These are phyloP conservation scores for Morinoia aosen DNA, from an alignment of 2,888 invertebrate genomes.

Conservation along the genomic window DNA sequence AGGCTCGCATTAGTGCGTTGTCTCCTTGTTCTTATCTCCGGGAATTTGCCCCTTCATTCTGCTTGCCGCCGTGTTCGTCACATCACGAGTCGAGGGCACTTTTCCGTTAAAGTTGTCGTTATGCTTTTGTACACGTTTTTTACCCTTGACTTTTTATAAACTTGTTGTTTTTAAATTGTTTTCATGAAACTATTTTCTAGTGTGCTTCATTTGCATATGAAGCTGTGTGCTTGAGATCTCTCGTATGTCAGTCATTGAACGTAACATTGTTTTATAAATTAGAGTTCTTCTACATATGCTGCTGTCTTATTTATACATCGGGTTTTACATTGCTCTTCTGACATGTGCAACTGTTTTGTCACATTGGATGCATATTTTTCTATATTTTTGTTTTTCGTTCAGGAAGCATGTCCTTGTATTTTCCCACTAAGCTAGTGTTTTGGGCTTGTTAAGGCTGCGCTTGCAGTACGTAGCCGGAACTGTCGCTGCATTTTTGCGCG, in stretches of 20 bases:
- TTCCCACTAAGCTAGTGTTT: too few species aligned
- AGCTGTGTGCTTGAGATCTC: not conserved
- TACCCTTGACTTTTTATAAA: not conserved
- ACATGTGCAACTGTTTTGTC: not conserved
- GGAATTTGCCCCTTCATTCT: not conserved
- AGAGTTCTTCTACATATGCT: not conserved
- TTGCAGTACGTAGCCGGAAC: too few species aligned
- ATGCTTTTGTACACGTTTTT: not conserved
- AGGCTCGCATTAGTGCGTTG: not conserved
- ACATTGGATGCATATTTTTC: not conserved
- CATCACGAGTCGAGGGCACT: not conserved
- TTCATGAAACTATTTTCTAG: not conserved
- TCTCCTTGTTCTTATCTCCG: not conserved
- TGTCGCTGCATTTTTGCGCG: too few species aligned
- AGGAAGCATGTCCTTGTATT: not conserved
- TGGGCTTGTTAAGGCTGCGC: too few species aligned
- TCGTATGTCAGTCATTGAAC: not conserved
- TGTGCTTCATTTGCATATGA: not conserved
- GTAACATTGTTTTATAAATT: not conserved
- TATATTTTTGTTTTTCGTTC: not conserved
- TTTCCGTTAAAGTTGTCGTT: too few species aligned
- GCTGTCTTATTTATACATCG: not conserved
- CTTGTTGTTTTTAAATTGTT: not conserved
- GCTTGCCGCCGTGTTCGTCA: not conserved
- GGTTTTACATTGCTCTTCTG: not conserved